phyloP scores from a whole-genome alignment of 2,797 vertebrate genomes.

The Micrastur ruficollis region DNA sequence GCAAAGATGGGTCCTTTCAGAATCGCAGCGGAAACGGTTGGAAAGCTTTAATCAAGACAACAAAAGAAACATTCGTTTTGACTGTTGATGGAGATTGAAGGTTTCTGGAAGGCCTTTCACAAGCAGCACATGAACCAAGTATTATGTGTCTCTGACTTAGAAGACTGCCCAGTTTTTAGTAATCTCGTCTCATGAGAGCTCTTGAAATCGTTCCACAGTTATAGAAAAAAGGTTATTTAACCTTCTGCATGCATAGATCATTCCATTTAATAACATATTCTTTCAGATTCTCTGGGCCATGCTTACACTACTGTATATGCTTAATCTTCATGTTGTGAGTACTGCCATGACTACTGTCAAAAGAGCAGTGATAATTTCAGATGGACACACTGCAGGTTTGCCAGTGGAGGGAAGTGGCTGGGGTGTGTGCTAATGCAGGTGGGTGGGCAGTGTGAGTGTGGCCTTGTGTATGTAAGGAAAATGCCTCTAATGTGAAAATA shows the following conservation, averaged over 20 bases:
- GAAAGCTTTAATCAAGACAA: conserved; percentile 56
- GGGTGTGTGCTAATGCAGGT: background rate
- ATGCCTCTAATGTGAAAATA: background rate
- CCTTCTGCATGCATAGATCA: background rate
- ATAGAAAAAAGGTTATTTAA: background rate
- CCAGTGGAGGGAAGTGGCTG: background rate
- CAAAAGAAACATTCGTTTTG: conserved; percentile 75
- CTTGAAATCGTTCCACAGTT: background rate
- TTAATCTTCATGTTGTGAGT: background rate
- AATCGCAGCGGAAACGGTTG: conserved; percentile 70
- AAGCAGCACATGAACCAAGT: background rate
- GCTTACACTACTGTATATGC: background rate
- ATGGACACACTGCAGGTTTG: background rate
- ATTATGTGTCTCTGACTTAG: background rate
- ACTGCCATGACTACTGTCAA: background rate
- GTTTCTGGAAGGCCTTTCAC: background rate
- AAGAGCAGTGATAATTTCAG: background rate
- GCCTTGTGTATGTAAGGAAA: background rate
- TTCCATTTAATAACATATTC: background rate
- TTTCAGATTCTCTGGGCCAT: background rate
- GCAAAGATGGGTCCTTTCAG: conserved; percentile 78
- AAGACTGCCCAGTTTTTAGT: background rate
- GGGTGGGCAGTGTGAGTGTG: background rate
- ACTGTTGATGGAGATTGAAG: conserved; percentile 49
- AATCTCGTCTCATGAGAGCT: background rate